Conservation (phyloP, 2,797 vertebrate species). For the Hafferia zeledoni region DNA sequence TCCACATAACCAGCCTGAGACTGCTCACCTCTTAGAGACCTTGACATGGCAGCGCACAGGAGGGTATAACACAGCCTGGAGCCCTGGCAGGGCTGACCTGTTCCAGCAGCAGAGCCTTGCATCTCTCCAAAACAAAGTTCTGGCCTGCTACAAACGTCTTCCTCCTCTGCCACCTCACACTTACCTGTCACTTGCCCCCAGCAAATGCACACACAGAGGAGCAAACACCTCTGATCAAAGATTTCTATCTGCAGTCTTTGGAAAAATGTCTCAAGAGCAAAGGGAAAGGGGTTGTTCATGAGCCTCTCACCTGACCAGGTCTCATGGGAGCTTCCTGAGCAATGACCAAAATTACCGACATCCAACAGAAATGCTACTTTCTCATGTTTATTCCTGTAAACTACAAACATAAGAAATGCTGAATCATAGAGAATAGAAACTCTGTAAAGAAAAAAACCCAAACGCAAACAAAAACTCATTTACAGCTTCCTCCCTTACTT, state of each 20-base stretch:
- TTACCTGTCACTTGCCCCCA: background rate
- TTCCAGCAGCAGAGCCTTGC: background rate
- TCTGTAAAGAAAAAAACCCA: background rate
- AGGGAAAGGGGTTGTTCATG: background rate
- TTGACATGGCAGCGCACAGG: background rate
- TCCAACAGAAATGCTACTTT: slow-evolving; percentile 48
- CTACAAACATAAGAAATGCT: slow-evolving; percentile 48
- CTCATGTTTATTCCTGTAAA: slow-evolving; percentile 53
- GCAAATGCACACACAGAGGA: background rate
- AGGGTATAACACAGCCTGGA: background rate
- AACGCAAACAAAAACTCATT: background rate
- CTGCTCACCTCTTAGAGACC: background rate
- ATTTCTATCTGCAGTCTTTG: background rate
- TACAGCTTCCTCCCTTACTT: slow-evolving; percentile 18
- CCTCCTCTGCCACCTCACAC: background rate
- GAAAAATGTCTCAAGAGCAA: background rate
- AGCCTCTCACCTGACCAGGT: slow-evolving; percentile 20
- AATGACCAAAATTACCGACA: background rate
- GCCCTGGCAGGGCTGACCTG: background rate
- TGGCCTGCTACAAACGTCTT: background rate
- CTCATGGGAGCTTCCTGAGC: slow-evolving; percentile 10
- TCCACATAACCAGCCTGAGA: background rate
- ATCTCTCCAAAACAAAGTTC: background rate
- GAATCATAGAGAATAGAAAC: slow-evolving; percentile 11
- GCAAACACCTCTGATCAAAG: background rate